These are phyloP conservation scores for Athene noctua DNA, from an alignment of 2,113 vertebrate genomes.

Conservation along the genomic window DNA sequence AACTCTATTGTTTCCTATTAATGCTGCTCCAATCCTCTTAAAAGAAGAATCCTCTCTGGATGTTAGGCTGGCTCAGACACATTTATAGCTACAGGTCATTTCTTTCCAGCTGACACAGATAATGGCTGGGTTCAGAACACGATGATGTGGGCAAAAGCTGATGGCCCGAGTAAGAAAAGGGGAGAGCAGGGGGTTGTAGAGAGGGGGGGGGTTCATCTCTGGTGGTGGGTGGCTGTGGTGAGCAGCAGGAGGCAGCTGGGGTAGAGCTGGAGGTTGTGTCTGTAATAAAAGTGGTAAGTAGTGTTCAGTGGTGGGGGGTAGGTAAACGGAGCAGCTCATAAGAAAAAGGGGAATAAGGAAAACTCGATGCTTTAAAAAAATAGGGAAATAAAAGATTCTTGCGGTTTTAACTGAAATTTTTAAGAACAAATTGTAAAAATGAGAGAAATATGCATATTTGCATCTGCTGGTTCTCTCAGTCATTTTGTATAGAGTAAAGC, in stretches of 20 bases:
- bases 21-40: constrained; percentile 72
- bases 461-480: rapidly evolving
- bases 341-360: background rate
- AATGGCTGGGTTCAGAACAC: background rate
- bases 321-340: background rate
- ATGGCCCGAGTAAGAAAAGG: rapidly evolving
- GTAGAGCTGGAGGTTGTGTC: rapidly evolving
- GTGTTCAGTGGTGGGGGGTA: rapidly evolving
- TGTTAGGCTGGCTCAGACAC: constrained; percentile 15
- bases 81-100: constrained; percentile 65
- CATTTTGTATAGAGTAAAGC: rapidly evolving
- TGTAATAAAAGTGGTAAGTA: rapidly evolving
- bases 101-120: constrained; percentile 18
- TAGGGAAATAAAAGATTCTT: background rate
- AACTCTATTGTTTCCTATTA: background rate
- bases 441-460: rapidly evolving
- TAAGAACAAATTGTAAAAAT: background rate
- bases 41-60: background rate
- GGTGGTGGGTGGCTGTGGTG: rapidly evolving
- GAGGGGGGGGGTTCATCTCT: rapidly evolving
- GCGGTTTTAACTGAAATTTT: no score
- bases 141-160: background rate
- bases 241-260: rapidly evolving
- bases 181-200: rapidly evolving
- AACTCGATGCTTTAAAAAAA: background rate